Evolutionary conservation across 2,888 invertebrate species (phyloP), one percentile per base, ranked within the genome.

Genomic region (Magallana nippona): DNA sequence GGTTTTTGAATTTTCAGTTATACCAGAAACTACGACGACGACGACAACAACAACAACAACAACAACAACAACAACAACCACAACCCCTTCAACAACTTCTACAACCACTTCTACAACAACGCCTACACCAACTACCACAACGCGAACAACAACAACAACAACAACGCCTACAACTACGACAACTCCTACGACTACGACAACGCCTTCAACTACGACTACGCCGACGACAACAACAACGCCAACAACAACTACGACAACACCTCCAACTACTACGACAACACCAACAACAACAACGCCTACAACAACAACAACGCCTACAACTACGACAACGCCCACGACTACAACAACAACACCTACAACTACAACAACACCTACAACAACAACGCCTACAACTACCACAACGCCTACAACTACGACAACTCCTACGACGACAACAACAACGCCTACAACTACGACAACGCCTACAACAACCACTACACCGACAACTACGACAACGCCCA

Each of bases 11-110:
- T 8, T 44, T 78, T 19, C 55, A 56, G 56, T 78, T 8, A 82
- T 83, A 19, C 71, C 60, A 27, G 17, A 79, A 8, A 55, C 44
- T 1, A 82, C 84, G 8, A 85, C 82, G 10, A 71, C 81, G 44
- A 55, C 78, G 15, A 83, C 82, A 19, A n/a, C 77, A 0, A 15
- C 79, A 8, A 63, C 63, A 5, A 27, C 77, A 27, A 1, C 77
- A 1, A 77, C 77, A 17, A 27, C 44, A 13, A 17, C 32, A 15
- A 77, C 77, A 3, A 77, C 77, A 27, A 77, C 77, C 0, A 77
- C 22, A 77, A 13, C 77, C 19, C 11, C 71, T 10, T 19, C 71
- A 1, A 27, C 71, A 22, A 71, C 71, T 2, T 5, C 71, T 13
- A 17, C 71, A 15, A 71, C 32, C 2, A 71, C 71, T 5, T 19